These are phyloP conservation scores for Ceratina australensis DNA, from an alignment of 1,140 invertebrate species.

Conservation along the genomic window DNA sequence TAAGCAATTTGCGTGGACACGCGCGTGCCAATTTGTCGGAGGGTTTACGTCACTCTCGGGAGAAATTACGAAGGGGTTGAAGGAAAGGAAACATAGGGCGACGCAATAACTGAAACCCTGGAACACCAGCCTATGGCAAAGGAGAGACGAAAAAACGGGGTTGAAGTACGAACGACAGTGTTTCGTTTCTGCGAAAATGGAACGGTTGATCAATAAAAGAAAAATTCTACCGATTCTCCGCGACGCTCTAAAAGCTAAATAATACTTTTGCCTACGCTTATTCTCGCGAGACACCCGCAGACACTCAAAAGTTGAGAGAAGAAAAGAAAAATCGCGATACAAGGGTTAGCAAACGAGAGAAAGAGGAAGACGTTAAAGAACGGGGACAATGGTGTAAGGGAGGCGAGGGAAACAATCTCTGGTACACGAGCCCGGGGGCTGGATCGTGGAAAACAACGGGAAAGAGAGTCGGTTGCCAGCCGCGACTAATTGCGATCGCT, in stretches of 20 bases:
- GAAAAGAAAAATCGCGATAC: not conserved
- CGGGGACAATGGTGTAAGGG: not conserved
- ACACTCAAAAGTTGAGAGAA: not conserved
- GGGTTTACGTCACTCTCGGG: conserved; percentile 55
- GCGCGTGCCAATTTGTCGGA: conserved; percentile 60
- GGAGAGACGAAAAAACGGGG: not conserved
- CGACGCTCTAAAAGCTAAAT: too few relatives aligned
- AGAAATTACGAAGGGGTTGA: conserved; percentile 5
- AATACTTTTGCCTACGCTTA: too few relatives aligned
- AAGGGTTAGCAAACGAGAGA: not conserved
- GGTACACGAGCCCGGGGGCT: conserved; percentile 26
- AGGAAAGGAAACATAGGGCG: conserved; percentile 3
- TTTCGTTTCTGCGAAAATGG: not conserved
- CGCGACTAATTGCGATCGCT: conserved; percentile 50
- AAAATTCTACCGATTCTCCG: too few relatives aligned
- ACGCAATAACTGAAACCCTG: not conserved
- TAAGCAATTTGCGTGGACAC: conserved; percentile 65
- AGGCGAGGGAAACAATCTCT: conserved; percentile 40
- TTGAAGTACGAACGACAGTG: not conserved
- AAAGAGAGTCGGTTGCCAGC: conserved; percentile 13
- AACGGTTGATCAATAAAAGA: not conserved
- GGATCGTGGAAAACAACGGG: conserved; percentile 33
- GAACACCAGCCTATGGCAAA: not conserved
- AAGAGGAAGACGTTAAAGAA: conserved; percentile 8
- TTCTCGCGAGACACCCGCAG: too few relatives aligned